A percentile compares a stretch with the other conserved stretches of the same genome.
phyloP scores from a whole-genome alignment of 2,113 vertebrate species.

The Psittacula cyanocephala region DNA sequence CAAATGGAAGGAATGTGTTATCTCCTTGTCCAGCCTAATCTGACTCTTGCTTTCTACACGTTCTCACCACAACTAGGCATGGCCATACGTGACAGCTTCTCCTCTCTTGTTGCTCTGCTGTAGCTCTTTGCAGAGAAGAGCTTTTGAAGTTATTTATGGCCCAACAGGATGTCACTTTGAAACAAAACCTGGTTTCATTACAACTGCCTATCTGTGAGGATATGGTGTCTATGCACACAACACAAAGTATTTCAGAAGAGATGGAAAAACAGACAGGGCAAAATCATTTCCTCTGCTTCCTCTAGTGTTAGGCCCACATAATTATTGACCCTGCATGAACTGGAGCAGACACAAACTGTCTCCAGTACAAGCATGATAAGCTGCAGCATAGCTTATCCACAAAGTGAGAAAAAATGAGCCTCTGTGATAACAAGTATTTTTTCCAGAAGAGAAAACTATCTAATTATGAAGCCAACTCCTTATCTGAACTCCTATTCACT shows the following conservation, averaged over 20 bases:
- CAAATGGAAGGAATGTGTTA: not conserved
- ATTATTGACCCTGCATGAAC: not conserved
- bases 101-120: not conserved
- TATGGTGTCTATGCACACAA: fast-evolving
- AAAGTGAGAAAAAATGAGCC: not conserved
- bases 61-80: not conserved
- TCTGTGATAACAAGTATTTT: not conserved
- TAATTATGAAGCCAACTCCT: not conserved
- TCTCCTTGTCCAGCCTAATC: not conserved
- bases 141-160: not conserved
- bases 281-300: not conserved
- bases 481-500: not conserved
- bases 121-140: not conserved
- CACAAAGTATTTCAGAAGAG: not conserved
- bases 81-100: not conserved
- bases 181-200: not conserved
- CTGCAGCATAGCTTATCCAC: not conserved
- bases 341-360: not conserved
- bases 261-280: not conserved
- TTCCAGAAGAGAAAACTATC: not conserved
- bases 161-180: not conserved
- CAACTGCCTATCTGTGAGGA: fast-evolving
- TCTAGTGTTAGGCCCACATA: fast-evolving
- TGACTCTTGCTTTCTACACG: not conserved
- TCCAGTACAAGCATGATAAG: not conserved